Percentiles rank a stretch among this genome's conserved stretches.
phyloP scores from a whole-genome alignment of 2,888 invertebrate species.

The Tetropium fuscum region DNA sequence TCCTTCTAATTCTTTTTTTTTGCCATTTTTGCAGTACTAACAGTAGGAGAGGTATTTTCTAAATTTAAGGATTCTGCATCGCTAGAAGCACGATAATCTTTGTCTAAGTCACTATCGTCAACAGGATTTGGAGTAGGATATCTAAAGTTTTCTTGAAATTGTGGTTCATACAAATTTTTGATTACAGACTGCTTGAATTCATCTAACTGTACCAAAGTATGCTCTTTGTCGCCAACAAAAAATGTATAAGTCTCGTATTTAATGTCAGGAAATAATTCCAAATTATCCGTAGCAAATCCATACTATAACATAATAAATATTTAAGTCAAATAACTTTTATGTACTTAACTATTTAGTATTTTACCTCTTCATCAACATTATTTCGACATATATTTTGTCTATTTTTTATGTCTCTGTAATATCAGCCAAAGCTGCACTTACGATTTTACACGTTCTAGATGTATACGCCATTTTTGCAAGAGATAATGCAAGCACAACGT shows the following conservation, averaged over 20 bases:
- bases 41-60: constrained; percentile 6
- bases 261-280: constrained; percentile 8
- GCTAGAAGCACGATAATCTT: constrained; percentile 8
- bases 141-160: constrained; percentile 8
- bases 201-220: constrained; percentile 12
- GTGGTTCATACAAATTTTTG: not conserved
- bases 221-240: constrained; percentile 10
- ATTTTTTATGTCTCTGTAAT: constrained; percentile 5
- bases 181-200: constrained; percentile 10
- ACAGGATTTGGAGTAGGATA: constrained; percentile 11
- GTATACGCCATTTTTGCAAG: constrained; percentile 6
- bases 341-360: constrained; percentile 4
- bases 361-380: constrained; percentile 4
- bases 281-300: constrained; percentile 9
- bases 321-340: constrained; percentile 6
- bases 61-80: constrained; percentile 1
- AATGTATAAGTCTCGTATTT: constrained; percentile 11
- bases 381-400: constrained; percentile 7
- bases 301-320: constrained; percentile 6
- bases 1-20: constrained; percentile 9
- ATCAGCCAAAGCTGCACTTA: constrained; percentile 8
- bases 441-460: too few species aligned
- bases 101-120: constrained; percentile 14
- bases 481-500: constrained; percentile 10
- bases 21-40: constrained; percentile 6